Base-by-base conservation (phyloP, 2,797 vertebrate genomes). In the Manis crassicaudata region DNA sequence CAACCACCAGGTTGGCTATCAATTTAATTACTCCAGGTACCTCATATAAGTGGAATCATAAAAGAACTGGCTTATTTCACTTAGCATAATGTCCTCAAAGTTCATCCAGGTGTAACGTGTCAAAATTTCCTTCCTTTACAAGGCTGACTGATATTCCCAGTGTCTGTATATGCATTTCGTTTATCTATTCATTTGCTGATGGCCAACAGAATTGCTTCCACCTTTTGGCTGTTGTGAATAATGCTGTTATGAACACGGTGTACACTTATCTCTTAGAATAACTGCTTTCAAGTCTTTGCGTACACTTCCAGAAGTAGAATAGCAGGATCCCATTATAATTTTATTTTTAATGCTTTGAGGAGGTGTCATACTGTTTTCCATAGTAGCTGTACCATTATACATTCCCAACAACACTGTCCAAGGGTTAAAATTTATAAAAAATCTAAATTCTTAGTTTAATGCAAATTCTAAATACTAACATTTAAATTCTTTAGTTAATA, bases 391-490 rank as follows among this genome's bases (percentile, higher is more conserved):
- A 17, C 17, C 54, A 73, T 32, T 50, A 73, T 21, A 62, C 17
- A 37, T 89, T 89, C 52, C 72, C 37, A 68, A 7, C 25, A 56
- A n/a, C 0, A 27, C 11, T 72, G 50, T 40, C 35, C 46, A 52
- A 70, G 67, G 32, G 18, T 79, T 70, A 76, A 82, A 77, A 67
- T 29, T 87, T 73, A 88, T 43, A 20, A 76, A 65, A 87, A 46
- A 29, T 0, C 5, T 7, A 40, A 79, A 35, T 56, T 67, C 16
- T 72, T 35, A 5, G 32, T 91, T 46, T 32, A 46, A 84, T n/a
- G 29, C 37, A 92, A 96, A 86, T 50, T 27, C 46, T 76, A 65
- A 79, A 89, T 17, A 40, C 35, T n/a, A 81, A 58, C 58, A 23
- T 20, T 46, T 54, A 65, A 76, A 65, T 56, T 75, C 21, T 27